Evolutionary conservation across 2,888 invertebrate genomes (phyloP), one percentile per base, ranked within the genome.

Genomic region (Tupiocoris notatus): DNA sequence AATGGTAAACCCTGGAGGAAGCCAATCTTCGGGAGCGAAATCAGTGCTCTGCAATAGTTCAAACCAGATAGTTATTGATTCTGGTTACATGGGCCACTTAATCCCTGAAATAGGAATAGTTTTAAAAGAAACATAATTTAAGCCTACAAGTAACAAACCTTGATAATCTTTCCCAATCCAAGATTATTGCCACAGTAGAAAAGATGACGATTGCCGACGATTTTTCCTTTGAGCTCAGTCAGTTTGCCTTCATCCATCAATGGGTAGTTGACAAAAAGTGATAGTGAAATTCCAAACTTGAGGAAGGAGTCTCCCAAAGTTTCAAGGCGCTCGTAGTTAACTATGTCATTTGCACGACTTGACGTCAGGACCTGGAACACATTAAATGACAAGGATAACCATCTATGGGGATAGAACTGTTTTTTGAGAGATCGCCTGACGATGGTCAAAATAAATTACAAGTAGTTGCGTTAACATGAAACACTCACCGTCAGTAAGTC

Each of bases 251-350:
- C 96, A 81, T 90, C 89, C 59, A 88, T 87, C 0, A 84, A 83
- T 0, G 90, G 88, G 83, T 90, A 94, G 76, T 87, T 86, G 80
- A 90, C 88, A 82, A 88, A 92, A 20, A 95, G 85, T 83, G 89
- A 93, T 1, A 93, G 84, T 0, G 92, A 91, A 0, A 89, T 86
- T 0, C 91, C 89, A 81, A 90, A 91, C 85, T 97, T 96, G 6
- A 97, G 85, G 83, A 92, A 93, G 0, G 95, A 91, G 83, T 97
- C 96, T 0, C 96, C 97, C 1, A 97, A 87, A 0, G 94, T 94
- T 84, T 96, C 96, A 16, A 91, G 85, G 0, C 95, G 86, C 83
- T 97, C 96, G 80, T 94, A 84, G 82, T 93, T 88, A 79, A 95
- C 89, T 2, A 88, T 87, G 81, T 96, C 96, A 78, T 89, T 86